Conservation (phyloP, 2,113 vertebrate species). For the Sardina pilchardus region DNA sequence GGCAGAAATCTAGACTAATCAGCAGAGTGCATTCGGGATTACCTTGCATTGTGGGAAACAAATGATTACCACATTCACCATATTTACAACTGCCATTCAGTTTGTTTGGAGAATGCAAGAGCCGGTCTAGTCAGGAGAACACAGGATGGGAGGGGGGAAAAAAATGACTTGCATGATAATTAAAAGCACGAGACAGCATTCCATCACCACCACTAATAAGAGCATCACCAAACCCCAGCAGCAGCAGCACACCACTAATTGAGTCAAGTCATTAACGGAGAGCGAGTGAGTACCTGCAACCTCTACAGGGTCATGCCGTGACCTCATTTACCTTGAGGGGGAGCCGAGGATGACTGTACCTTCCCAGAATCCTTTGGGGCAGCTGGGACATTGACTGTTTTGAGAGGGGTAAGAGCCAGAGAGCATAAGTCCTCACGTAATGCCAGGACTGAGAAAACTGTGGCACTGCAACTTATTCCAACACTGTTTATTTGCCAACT, state of each 20-base stretch:
- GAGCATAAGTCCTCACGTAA: background rate
- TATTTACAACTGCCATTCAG: conserved; percentile 7
- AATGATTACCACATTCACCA: background rate
- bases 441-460: background rate
- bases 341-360: conserved; percentile 41
- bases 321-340: conserved; percentile 60
- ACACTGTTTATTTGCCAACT: background rate
- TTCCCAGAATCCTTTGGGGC: conserved; percentile 61
- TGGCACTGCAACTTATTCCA: background rate
- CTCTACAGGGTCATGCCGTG: background rate
- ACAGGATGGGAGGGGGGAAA: background rate
- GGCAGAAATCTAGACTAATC: background rate
- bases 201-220: background rate
- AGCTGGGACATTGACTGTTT: conserved; percentile 56
- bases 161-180: background rate
- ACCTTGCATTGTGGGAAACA: background rate
- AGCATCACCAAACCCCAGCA: background rate
- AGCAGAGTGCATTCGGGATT: background rate
- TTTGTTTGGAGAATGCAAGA: conserved; percentile 2
- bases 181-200: conserved; percentile 7
- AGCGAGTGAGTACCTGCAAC: background rate
- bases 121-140: background rate
- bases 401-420: conserved; percentile 55
- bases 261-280: background rate
- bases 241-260: conserved; percentile 15